These are phyloP conservation scores for Leguminivora glycinivorella DNA, from an alignment of 1,140 invertebrate species.

Conservation along the genomic window DNA sequence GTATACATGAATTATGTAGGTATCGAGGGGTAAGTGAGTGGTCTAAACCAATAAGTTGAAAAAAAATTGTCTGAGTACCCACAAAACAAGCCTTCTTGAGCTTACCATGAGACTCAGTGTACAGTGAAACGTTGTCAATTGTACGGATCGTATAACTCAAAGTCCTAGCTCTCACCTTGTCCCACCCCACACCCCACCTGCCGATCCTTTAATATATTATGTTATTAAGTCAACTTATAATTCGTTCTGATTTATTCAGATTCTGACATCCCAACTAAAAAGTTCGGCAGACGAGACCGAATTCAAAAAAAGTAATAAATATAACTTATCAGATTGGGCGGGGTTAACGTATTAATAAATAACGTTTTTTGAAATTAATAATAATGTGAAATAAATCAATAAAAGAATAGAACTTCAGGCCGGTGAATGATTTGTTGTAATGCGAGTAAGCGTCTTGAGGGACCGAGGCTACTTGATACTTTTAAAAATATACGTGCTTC, in stretches of 20 bases:
- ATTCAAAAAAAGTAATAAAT: constrained; percentile 53
- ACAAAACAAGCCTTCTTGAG: too few relatives aligned
- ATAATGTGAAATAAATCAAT: constrained; percentile 77
- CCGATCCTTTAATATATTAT: constrained; percentile 15
- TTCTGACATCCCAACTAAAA: constrained; percentile 40
- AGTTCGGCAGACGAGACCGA: constrained; percentile 30
- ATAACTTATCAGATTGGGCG: constrained; percentile 70
- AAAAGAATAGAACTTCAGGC: constrained; percentile 72
- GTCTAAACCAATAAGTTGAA: too few relatives aligned
- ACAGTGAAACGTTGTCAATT: too few relatives aligned
- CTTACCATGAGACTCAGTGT: too few relatives aligned
- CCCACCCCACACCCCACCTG: background rate
- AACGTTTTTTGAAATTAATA: constrained; percentile 69
- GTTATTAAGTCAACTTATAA: constrained; percentile 13
- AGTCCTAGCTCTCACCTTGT: too few relatives aligned
- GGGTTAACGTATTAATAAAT: constrained; percentile 72
- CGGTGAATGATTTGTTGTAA: constrained; percentile 73
- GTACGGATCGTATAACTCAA: too few relatives aligned
- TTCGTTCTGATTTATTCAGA: constrained; percentile 13
- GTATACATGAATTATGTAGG: too few relatives aligned
- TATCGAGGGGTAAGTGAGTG: too few relatives aligned
- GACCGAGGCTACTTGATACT: constrained; percentile 51
- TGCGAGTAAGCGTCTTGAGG: constrained; percentile 55
- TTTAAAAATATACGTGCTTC: constrained; percentile 27
- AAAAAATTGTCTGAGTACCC: too few relatives aligned